Evolutionary conservation across 2,113 vertebrate genomes (phyloP).

Genomic region (Toxostoma redivivum): DNA sequence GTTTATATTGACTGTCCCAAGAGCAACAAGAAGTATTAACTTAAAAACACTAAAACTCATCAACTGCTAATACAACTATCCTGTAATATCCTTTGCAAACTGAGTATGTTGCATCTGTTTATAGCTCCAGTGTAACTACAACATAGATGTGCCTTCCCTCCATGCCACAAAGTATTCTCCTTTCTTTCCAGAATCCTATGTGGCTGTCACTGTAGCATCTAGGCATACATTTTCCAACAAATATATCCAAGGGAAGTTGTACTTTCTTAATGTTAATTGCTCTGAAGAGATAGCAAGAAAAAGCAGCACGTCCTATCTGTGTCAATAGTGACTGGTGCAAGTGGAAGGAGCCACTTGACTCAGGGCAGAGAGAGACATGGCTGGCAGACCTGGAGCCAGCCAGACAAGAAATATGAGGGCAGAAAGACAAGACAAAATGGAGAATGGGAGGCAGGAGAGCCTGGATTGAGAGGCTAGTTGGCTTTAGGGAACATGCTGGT

Average conservation of each 20-base stretch:
- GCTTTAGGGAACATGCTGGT: background rate
- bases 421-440: background rate
- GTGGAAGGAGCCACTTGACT: background rate
- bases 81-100: background rate
- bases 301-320: background rate
- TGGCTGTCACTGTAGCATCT: background rate
- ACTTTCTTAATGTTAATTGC: background rate
- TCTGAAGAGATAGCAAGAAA: background rate
- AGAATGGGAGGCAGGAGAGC: background rate
- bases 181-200: background rate
- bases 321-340: background rate
- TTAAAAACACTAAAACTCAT: background rate
- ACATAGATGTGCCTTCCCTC: background rate
- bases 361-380: background rate
- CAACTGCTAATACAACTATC: background rate
- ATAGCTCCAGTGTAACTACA: background rate
- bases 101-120: background rate
- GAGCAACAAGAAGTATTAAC: background rate
- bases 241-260: background rate
- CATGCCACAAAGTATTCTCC: accelerated
- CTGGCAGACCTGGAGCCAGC: background rate
- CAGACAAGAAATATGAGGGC: background rate
- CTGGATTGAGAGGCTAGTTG: background rate
- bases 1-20: background rate
- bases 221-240: background rate